Evolutionary conservation across 2,113 vertebrate genomes (phyloP), one percentile per base, ranked within the genome.

Genomic region (Salminus brasiliensis): DNA sequence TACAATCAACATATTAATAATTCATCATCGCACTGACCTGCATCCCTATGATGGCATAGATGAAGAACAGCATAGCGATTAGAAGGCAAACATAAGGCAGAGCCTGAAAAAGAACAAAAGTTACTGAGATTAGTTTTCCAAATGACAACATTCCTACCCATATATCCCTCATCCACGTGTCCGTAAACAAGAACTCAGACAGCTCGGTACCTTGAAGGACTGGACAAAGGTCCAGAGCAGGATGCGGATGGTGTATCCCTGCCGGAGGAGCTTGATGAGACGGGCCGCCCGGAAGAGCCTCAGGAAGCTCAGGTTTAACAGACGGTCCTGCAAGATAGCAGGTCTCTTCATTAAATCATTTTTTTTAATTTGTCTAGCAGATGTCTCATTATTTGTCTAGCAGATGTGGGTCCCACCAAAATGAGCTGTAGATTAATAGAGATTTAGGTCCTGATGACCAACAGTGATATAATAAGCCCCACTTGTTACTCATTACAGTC

Each of bases 1-100:
- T n/a, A n/a, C n/a, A n/a, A n/a, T n/a, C n/a, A n/a, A n/a, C n/a
- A n/a, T n/a, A n/a, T n/a, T n/a, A n/a, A 6, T 49, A 49, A 15
- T 21, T 39, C 34, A 27, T 15, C n/a, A 23, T 53, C 15, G 36
- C 60, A 73, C 62, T 77, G 11, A 98, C 97, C 95, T 98, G 97
- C 97, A 98, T 98, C 83, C 97, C 97, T 16, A 98, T 97, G 83
- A 99, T 98, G 89, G 97, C 97, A 1, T 98, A 99, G 87, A 99
- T 99, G 93, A 99, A 98, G 92, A 99, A 98, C 70, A 98, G 94
- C 97, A 98, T 98, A 30, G 97, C 97, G 43, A 98, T 99, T 84
- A 99, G 94, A 74, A 99, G 95, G 84, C 97, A 99, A 80, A 98
- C 97, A 0, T 99, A 99, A 21, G 97, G 97, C 90, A 98, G 93